Percentiles rank a stretch among this genome's conserved stretches.
Evolutionary conservation across 1,140 invertebrate genomes (phyloP).

Genomic region (Paralvinella palmiformis): DNA sequence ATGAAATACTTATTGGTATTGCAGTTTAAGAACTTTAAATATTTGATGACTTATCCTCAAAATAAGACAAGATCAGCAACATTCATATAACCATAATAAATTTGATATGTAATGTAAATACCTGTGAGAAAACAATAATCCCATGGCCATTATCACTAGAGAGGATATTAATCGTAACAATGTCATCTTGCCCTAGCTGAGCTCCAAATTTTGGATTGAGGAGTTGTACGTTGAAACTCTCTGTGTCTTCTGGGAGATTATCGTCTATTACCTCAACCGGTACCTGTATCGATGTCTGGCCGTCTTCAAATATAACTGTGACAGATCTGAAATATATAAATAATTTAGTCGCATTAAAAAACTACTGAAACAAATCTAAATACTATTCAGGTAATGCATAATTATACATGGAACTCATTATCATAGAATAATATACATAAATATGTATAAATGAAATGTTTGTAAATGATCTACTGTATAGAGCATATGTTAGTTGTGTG

Average conservation of each 20-base stretch:
- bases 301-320: constrained; percentile 37
- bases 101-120: too few species aligned
- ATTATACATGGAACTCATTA: too few species aligned
- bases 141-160: constrained; percentile 47
- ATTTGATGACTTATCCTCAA: too few species aligned
- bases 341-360: neutral
- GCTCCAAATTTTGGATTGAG: constrained; percentile 32
- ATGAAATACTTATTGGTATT: too few species aligned
- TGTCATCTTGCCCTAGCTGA: constrained; percentile 31
- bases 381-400: too few species aligned
- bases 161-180: constrained; percentile 35
- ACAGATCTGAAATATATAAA: constrained; percentile 28
- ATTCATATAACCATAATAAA: too few species aligned
- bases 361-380: constrained; percentile 1
- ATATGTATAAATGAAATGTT: too few species aligned
- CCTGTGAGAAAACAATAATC: constrained; percentile 37
- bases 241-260: constrained; percentile 38
- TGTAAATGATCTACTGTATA: too few species aligned
- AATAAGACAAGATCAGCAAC: too few species aligned
- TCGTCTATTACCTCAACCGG: constrained; percentile 36
- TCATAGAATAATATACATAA: too few species aligned
- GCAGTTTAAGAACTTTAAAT: too few species aligned
- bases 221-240: constrained; percentile 37
- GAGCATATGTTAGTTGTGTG: too few species aligned
- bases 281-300: constrained; percentile 26